These are phyloP conservation scores for Vannuccia rotundouncinata DNA, from an alignment of 2,888 invertebrate species.

Conservation along the genomic window DNA sequence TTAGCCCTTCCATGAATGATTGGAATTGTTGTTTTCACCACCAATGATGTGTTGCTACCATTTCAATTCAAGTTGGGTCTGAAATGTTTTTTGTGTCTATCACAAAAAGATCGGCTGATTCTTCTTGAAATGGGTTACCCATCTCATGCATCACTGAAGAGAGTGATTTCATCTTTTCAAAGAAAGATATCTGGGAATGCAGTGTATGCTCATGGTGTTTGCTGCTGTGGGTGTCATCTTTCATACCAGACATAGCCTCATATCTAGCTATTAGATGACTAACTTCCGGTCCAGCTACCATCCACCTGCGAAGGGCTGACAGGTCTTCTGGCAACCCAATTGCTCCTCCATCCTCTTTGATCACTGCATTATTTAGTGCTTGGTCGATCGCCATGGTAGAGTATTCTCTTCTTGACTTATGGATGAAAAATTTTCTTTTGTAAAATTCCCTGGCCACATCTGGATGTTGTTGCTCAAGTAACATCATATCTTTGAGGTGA, in stretches of 20 bases:
- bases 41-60: too few relatives aligned
- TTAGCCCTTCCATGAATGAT: too few relatives aligned
- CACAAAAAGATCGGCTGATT: background rate
- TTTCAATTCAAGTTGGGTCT: constrained; percentile 38
- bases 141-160: constrained; percentile 20
- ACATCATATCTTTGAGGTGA: constrained; percentile 43
- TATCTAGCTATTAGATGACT: constrained; percentile 37
- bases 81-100: background rate
- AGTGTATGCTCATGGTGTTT: constrained; percentile 28
- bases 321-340: constrained; percentile 41
- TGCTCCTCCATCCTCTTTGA: constrained; percentile 41
- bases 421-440: constrained; percentile 42
- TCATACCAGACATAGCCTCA: background rate
- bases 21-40: background rate
- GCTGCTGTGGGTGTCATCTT: constrained; percentile 25
- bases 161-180: constrained; percentile 30
- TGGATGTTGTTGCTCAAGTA: constrained; percentile 41
- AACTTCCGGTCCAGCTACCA: constrained; percentile 44
- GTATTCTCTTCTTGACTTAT: constrained; percentile 42
- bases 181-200: constrained; percentile 38
- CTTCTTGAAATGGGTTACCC: constrained; percentile 29
- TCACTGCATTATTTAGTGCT: constrained; percentile 43
- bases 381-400: constrained; percentile 43
- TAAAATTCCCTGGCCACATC: constrained; percentile 41
- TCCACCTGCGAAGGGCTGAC: constrained; percentile 43